phyloP scores from a whole-genome alignment of 1,140 invertebrate genomes.

The Teleogryllus occipitalis region DNA sequence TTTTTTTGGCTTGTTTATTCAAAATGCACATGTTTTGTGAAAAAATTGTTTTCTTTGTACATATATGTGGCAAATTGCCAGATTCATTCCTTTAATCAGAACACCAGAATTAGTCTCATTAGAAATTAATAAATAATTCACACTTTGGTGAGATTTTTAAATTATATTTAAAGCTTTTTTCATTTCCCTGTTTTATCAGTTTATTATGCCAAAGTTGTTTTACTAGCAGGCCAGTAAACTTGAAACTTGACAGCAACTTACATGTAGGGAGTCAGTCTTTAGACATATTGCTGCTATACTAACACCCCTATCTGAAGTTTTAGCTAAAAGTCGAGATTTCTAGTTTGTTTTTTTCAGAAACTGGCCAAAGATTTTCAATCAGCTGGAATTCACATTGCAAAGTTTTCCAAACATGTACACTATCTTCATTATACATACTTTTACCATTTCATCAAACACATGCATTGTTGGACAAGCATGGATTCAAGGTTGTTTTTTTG shows the following conservation, averaged over 20 bases:
- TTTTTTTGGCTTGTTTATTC: slow-evolving; percentile 26
- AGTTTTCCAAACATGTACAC: slow-evolving; percentile 17
- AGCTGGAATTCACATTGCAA: neutral
- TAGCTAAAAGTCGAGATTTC: neutral
- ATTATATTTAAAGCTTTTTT: slow-evolving; percentile 2
- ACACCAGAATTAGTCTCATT: slow-evolving; percentile 14
- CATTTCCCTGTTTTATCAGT: neutral
- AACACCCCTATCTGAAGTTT: neutral
- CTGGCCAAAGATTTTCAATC: neutral
- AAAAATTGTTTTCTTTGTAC: slow-evolving; percentile 25
- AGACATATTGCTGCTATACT: neutral
- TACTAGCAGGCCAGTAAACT: neutral
- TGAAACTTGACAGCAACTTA: neutral
- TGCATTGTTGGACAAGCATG: slow-evolving; percentile 27
- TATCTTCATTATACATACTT: slow-evolving; percentile 8
- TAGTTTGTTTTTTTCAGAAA: neutral
- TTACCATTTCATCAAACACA: slow-evolving; percentile 24
- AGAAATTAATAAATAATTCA: slow-evolving; percentile 6
- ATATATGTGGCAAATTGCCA: slow-evolving; percentile 23
- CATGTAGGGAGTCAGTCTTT: neutral
- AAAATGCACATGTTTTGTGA: slow-evolving; percentile 27
- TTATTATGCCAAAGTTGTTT: slow-evolving; percentile 1
- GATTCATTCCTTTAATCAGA: slow-evolving; percentile 18
- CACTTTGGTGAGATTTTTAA: neutral
- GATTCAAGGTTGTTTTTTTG: slow-evolving; percentile 22